A percentile compares a stretch with the other conserved stretches of the same genome.
Evolutionary conservation across 2,113 vertebrate species (phyloP).

Genomic region (Asarcornis scutulata): DNA sequence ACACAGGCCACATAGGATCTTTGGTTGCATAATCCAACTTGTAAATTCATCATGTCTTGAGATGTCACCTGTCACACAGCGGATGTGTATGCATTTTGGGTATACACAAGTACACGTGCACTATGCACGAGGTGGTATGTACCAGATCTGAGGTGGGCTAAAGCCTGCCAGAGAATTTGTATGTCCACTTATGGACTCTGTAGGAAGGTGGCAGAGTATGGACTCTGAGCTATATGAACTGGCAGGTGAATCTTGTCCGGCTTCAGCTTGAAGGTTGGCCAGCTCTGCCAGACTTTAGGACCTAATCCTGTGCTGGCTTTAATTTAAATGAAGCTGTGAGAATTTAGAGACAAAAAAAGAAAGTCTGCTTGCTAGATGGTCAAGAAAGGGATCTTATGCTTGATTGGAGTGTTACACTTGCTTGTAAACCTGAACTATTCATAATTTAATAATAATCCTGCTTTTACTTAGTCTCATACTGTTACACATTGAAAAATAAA

Average conservation of each 20-base stretch:
- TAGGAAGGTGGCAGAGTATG: background rate
- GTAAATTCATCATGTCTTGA: background rate
- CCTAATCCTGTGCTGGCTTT: background rate
- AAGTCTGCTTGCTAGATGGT: background rate
- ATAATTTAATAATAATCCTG: background rate
- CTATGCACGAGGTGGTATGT: background rate
- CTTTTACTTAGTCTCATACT: background rate
- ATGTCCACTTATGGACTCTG: accelerated
- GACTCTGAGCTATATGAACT: background rate
- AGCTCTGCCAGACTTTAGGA: background rate
- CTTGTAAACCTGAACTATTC: background rate
- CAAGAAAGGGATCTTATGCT: background rate
- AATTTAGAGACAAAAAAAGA: background rate
- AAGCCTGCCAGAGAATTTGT: background rate
- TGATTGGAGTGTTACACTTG: background rate
- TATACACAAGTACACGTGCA: background rate
- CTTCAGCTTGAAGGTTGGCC: background rate
- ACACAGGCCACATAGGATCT: background rate
- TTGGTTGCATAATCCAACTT: background rate
- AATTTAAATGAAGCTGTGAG: background rate
- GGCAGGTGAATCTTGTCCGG: background rate
- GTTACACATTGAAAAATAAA: background rate
- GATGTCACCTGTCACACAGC: background rate
- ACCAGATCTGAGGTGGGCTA: background rate
- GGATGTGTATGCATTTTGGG: background rate